Evolutionary conservation across 2,113 vertebrate species (phyloP).

Genomic region (Lipotes vexillifer): DNA sequence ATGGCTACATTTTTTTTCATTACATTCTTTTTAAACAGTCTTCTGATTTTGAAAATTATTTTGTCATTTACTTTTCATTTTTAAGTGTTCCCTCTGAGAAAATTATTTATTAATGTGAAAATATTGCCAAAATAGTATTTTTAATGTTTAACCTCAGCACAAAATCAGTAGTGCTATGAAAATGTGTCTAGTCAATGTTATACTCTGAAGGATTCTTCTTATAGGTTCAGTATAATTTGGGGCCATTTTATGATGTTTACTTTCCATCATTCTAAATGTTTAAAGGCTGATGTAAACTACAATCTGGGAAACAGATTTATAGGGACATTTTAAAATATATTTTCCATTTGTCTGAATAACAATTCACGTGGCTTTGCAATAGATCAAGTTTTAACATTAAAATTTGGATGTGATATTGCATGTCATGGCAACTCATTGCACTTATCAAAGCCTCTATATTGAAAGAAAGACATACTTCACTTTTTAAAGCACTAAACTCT

Average conservation of each 20-base stretch:
- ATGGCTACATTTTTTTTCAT: not conserved
- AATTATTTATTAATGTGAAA: not conserved
- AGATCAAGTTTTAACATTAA: constrained; percentile 38
- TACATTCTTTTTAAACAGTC: not conserved
- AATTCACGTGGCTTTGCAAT: constrained; percentile 38
- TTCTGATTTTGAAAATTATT: not conserved
- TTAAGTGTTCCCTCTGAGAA: not conserved
- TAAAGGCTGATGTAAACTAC: not conserved
- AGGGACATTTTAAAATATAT: not conserved
- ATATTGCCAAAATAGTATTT: not conserved
- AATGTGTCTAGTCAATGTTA: not conserved
- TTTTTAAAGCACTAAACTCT: not conserved
- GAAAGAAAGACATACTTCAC: not conserved
- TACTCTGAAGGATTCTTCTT: not conserved
- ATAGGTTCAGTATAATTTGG: not conserved
- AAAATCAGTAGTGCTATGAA: not conserved
- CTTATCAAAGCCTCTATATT: not conserved
- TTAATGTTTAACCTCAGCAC: not conserved
- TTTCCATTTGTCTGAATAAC: constrained; percentile 45
- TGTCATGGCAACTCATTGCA: not conserved
- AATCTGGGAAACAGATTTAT: constrained; percentile 32
- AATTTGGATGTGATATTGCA: not conserved
- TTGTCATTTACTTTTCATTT: not conserved
- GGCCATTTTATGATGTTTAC: constrained; percentile 23
- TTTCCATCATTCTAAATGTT: constrained; percentile 37